Conservation (phyloP, 2,888 invertebrate species). For the Smittia aterrima region DNA sequence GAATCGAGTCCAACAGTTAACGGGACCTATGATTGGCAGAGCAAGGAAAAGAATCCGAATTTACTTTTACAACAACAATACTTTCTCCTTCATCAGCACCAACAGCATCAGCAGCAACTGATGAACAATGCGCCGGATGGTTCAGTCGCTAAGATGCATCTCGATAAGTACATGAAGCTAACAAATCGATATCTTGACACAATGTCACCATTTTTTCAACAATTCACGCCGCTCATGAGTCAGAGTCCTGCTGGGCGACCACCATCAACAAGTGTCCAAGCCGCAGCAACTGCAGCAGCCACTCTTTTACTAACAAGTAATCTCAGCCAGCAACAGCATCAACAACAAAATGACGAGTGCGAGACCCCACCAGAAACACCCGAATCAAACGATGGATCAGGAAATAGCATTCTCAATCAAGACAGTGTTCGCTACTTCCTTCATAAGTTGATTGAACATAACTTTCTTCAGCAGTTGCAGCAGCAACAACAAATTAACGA, state of each 20-base stretch:
- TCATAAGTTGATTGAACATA: constrained; percentile 31
- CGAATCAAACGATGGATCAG: constrained; percentile 24
- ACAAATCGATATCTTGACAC: constrained; percentile 48
- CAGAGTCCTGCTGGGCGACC: neutral
- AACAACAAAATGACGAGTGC: constrained; percentile 1
- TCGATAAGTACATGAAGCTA: constrained; percentile 48
- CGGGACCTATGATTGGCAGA: neutral
- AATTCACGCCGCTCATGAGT: constrained; percentile 16
- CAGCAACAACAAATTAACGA: constrained; percentile 32
- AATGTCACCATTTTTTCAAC: constrained; percentile 39
- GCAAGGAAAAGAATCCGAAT: constrained; percentile 31
- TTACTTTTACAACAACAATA: constrained; percentile 39
- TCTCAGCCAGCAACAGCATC: constrained; percentile 36
- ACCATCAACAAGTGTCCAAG: constrained; percentile 7
- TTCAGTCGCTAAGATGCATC: constrained; percentile 50
- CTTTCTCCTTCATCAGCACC: constrained; percentile 40
- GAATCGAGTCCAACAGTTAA: neutral
- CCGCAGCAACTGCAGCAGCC: constrained; percentile 27
- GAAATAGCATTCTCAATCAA: neutral
- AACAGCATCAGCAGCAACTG: constrained; percentile 44
- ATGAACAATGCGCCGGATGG: constrained; percentile 45
- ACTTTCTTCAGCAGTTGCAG: constrained; percentile 42
- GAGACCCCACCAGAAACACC: constrained; percentile 42
- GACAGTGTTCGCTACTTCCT: constrained; percentile 24
- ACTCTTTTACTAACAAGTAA: neutral